phyloP scores from a whole-genome alignment of 1,140 invertebrate genomes.

The Leptopilina boulardi region DNA sequence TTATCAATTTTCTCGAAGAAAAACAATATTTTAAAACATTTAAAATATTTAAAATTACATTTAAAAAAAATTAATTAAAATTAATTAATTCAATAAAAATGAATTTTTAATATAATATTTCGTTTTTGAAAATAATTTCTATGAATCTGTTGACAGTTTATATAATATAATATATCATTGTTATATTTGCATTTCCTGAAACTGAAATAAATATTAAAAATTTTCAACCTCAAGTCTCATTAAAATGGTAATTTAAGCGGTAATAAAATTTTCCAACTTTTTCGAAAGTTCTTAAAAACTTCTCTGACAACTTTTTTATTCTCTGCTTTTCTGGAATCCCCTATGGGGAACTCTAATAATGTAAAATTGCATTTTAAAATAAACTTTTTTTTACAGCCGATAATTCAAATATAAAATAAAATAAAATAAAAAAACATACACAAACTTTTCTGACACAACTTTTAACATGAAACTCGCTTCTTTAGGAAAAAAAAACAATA shows the following conservation, averaged over 20 bases:
- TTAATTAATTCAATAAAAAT: too few species aligned
- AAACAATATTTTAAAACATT: too few species aligned
- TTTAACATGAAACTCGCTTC: neutral
- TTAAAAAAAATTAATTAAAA: too few species aligned
- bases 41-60: too few species aligned
- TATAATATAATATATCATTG: neutral
- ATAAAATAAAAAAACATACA: neutral
- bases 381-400: slow-evolving; percentile 11
- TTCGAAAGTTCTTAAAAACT: slow-evolving; percentile 14
- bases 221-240: neutral
- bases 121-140: too few species aligned
- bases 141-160: neutral
- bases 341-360: slow-evolving; percentile 13
- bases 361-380: slow-evolving; percentile 18
- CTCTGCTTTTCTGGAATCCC: slow-evolving; percentile 12
- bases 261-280: slow-evolving; percentile 1
- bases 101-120: too few species aligned
- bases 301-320: neutral
- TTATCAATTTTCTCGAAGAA: too few species aligned
- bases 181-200: neutral
- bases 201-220: slow-evolving; percentile 3
- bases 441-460: neutral
- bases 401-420: slow-evolving; percentile 6
- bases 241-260: slow-evolving; percentile 4
- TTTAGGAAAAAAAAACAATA: neutral